These are phyloP conservation scores for Busseola fusca DNA, from an alignment of 2,888 invertebrate genomes.

Conservation along the genomic window DNA sequence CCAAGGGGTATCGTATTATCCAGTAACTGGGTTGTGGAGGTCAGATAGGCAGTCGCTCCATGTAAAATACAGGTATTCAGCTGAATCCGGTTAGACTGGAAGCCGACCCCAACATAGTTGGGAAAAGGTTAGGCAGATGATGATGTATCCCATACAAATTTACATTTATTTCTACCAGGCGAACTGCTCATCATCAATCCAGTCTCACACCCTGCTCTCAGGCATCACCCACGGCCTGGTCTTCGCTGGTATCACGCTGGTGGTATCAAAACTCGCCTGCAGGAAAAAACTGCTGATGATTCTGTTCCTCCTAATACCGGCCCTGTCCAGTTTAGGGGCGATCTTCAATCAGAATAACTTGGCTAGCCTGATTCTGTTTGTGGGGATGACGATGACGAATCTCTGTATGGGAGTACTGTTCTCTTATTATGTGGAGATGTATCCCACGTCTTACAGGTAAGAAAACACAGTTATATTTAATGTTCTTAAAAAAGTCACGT, in stretches of 20 bases:
- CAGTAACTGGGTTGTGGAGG: too few species aligned
- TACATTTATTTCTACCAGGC: constrained; percentile 18
- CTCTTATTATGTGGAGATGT: constrained; percentile 60
- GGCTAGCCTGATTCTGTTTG: constrained; percentile 62
- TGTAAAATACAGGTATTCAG: too few species aligned
- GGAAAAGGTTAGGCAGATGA: too few species aligned
- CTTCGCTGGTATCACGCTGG: constrained; percentile 58
- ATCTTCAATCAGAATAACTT: constrained; percentile 57
- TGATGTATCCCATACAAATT: neutral
- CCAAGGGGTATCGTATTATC: too few species aligned
- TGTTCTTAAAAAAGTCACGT: too few species aligned
- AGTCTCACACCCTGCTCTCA: constrained; percentile 47
- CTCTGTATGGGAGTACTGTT: constrained; percentile 63
- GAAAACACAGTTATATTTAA: neutral
- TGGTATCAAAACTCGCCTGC: constrained; percentile 53
- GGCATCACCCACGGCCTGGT: constrained; percentile 52
- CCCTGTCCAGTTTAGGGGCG: constrained; percentile 57
- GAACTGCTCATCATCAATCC: constrained; percentile 43
- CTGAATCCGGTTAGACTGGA: too few species aligned
- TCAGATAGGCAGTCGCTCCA: too few species aligned
- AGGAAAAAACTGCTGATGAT: constrained; percentile 64
- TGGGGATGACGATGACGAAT: constrained; percentile 65
- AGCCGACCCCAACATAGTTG: too few species aligned
- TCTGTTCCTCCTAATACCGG: constrained; percentile 53
- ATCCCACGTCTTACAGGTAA: constrained; percentile 56